Conservation (phyloP, 2,888 invertebrate genomes). For the Cryptophagus acutangulus region DNA sequence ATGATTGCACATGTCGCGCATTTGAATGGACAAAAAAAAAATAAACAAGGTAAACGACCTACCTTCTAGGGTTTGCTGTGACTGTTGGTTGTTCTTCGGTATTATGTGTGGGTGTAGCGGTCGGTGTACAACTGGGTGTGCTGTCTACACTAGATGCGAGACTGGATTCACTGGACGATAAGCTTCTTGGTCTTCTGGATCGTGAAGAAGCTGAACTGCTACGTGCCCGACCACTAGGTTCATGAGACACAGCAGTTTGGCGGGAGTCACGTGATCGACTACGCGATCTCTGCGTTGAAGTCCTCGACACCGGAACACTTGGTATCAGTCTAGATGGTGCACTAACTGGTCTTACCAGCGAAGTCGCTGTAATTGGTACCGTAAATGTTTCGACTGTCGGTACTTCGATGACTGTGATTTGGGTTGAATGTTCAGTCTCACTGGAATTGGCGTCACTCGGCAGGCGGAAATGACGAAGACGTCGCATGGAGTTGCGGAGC, state of each 20-base stretch:
- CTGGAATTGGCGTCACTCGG: conserved; percentile 38
- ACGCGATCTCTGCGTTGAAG: conserved; percentile 30
- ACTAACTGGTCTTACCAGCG: conserved; percentile 42
- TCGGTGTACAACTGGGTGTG: conserved; percentile 38
- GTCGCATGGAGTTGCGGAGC: conserved; percentile 55
- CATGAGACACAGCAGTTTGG: conserved; percentile 32
- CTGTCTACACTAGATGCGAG: conserved; percentile 44
- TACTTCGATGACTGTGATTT: not conserved
- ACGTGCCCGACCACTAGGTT: conserved; percentile 35
- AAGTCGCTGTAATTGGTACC: conserved; percentile 20
- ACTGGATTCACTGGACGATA: conserved; percentile 46
- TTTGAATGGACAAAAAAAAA: too few species aligned
- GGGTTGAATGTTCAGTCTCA: conserved; percentile 9
- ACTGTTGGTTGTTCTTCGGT: conserved; percentile 25
- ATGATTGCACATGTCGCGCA: too few species aligned
- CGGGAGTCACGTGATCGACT: conserved; percentile 23
- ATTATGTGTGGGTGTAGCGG: conserved; percentile 29
- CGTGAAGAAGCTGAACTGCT: conserved; percentile 44
- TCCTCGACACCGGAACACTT: conserved; percentile 14
- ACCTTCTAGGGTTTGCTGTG: conserved; percentile 29
- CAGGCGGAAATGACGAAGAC: conserved; percentile 51
- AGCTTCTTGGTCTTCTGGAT: conserved; percentile 41
- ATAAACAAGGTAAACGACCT: too few species aligned
- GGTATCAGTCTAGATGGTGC: conserved; percentile 39
- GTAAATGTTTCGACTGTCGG: conserved; percentile 13